Conservation (phyloP, 2,797 vertebrate genomes). For the Sciaenops ocellatus region DNA sequence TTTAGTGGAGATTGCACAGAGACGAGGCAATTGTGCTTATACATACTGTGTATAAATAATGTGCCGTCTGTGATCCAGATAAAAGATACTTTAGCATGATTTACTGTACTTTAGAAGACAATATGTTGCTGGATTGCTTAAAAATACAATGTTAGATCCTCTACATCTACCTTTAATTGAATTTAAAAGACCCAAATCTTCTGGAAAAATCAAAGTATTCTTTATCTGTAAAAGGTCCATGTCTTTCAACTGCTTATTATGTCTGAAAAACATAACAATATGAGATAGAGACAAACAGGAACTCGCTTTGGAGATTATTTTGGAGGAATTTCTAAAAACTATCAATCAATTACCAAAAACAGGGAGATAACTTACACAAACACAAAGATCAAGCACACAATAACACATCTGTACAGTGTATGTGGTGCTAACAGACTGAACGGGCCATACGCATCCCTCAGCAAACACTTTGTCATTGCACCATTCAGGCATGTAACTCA, state of each 20-base stretch:
- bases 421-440: neutral
- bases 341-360: too few relatives aligned
- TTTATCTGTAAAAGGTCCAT: neutral
- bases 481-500: constrained; percentile 41
- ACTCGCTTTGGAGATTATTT: too few relatives aligned
- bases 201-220: neutral
- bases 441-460: constrained; percentile 5
- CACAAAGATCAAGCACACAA: neutral
- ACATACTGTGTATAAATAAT: neutral
- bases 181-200: neutral
- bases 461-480: constrained; percentile 33
- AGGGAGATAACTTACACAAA: neutral
- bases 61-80: neutral
- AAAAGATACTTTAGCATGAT: constrained; percentile 1
- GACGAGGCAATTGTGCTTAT: constrained; percentile 9
- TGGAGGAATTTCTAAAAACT: neutral
- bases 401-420: neutral
- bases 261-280: neutral
- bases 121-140: constrained; percentile 1
- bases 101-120: constrained; percentile 12
- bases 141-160: neutral
- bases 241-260: neutral
- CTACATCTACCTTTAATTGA: neutral
- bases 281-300: neutral
- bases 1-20: constrained; percentile 30